Evolutionary conservation across 1,140 invertebrate species (phyloP).

Genomic region (Aradophagus sp.): DNA sequence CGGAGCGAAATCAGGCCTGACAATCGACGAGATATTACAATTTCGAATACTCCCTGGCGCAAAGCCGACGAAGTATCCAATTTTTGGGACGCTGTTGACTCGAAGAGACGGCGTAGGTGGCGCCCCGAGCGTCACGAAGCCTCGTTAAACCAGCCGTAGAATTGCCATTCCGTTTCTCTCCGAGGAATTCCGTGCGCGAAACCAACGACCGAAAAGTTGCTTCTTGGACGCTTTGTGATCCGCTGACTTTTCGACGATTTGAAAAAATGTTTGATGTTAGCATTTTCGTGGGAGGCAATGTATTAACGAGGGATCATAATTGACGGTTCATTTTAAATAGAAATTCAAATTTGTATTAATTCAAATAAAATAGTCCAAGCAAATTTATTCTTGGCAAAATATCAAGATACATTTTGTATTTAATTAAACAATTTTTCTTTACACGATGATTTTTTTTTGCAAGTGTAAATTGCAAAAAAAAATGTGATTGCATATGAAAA

Average conservation of each 20-base stretch:
- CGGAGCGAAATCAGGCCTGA: constrained; percentile 17
- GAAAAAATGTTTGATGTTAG: background rate
- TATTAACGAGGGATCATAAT: too few species aligned
- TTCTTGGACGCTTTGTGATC: too few species aligned
- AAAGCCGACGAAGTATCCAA: constrained; percentile 1
- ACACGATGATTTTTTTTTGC: too few species aligned
- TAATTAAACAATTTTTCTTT: too few species aligned
- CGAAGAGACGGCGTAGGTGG: background rate
- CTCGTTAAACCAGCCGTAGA: background rate
- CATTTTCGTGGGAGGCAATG: background rate
- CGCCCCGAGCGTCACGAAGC: background rate
- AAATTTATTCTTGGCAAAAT: too few species aligned
- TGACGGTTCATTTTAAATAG: too few species aligned
- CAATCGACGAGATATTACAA: constrained; percentile 34
- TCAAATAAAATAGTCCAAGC: too few species aligned
- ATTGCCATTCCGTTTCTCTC: background rate
- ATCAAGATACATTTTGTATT: too few species aligned
- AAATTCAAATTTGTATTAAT: too few species aligned
- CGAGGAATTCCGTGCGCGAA: constrained; percentile 3
- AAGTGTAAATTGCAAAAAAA: too few species aligned
- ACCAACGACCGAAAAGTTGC: constrained; percentile 3
- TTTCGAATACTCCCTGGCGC: too few species aligned
- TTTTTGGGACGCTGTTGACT: background rate
- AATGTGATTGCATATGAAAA: too few species aligned
- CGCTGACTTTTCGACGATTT: background rate